Percentiles rank a stretch among this genome's conserved stretches.
Conservation (phyloP, 2,888 invertebrate species). For the Drosophila melanosoma region DNA sequence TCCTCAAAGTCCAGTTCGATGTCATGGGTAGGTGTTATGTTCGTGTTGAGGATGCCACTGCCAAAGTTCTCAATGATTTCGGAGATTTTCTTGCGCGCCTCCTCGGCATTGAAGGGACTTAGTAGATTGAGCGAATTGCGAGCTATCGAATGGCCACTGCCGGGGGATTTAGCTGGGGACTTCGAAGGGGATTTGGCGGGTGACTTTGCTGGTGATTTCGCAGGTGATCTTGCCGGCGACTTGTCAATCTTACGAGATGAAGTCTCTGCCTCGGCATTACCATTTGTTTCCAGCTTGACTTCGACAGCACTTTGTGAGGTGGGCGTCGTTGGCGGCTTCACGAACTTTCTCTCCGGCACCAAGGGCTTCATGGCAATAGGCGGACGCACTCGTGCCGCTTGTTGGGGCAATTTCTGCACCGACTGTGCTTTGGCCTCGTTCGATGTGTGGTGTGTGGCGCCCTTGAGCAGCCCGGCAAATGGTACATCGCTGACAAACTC, state of each 20-base stretch:
- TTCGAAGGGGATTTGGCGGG: slow-evolving; percentile 46
- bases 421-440: slow-evolving; percentile 34
- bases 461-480: slow-evolving; percentile 93
- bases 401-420: slow-evolving; percentile 37
- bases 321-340: slow-evolving; percentile 69
- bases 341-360: slow-evolving; percentile 73
- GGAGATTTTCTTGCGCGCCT: slow-evolving; percentile 96
- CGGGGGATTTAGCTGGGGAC: slow-evolving; percentile 62
- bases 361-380: slow-evolving; percentile 76
- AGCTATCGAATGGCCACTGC: slow-evolving; percentile 64
- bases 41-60: slow-evolving; percentile 88
- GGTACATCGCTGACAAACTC: slow-evolving; percentile 94
- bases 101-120: slow-evolving; percentile 97
- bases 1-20: slow-evolving; percentile 79
- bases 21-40: slow-evolving; percentile 78
- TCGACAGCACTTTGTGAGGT: slow-evolving; percentile 44
- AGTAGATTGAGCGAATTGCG: slow-evolving; percentile 86
- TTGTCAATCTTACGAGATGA: slow-evolving; percentile 16
- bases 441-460: slow-evolving; percentile 87
- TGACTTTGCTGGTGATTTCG: slow-evolving; percentile 50
- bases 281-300: slow-evolving; percentile 55
- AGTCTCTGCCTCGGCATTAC: slow-evolving; percentile 34
- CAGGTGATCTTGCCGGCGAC: slow-evolving; percentile 39
- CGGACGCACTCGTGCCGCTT: slow-evolving; percentile 65
- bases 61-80: slow-evolving; percentile 98